Conservation (phyloP, 2,888 invertebrate species). For the Lomographa bimaculata region DNA sequence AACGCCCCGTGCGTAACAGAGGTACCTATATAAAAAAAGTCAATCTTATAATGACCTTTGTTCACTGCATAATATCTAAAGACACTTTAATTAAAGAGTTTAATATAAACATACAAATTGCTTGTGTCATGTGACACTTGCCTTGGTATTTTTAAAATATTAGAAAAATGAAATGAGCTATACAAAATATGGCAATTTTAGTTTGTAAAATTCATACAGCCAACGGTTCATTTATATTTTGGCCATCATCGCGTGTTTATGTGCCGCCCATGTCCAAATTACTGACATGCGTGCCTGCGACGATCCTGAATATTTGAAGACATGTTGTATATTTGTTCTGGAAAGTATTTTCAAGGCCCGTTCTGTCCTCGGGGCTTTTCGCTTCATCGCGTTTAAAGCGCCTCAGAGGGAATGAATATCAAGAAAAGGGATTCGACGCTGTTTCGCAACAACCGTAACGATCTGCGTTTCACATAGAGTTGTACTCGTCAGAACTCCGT, state of each 20-base stretch:
- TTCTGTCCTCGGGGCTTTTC: conserved; percentile 50
- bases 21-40: too few relatives aligned
- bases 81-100: too few relatives aligned
- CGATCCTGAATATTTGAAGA: conserved; percentile 71
- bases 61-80: too few relatives aligned
- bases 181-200: too few relatives aligned
- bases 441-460: conserved; percentile 38
- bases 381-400: conserved; percentile 56
- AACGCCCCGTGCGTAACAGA: too few relatives aligned
- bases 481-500: conserved; percentile 26
- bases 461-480: conserved; percentile 36
- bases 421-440: conserved; percentile 40
- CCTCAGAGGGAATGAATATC: conserved; percentile 39
- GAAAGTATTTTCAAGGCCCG: conserved; percentile 37
- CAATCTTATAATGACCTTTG: too few relatives aligned
- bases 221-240: conserved; percentile 41
- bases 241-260: conserved; percentile 66
- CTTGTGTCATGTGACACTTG: too few relatives aligned
- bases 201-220: conserved; percentile 18
- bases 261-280: conserved; percentile 66
- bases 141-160: too few relatives aligned
- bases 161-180: too few relatives aligned
- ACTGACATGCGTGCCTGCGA: conserved; percentile 63
- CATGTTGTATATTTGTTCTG: conserved; percentile 40
- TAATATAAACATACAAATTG: too few relatives aligned